Conservation (phyloP, 2,113 vertebrate genomes). For the Centropus bengalensis region DNA sequence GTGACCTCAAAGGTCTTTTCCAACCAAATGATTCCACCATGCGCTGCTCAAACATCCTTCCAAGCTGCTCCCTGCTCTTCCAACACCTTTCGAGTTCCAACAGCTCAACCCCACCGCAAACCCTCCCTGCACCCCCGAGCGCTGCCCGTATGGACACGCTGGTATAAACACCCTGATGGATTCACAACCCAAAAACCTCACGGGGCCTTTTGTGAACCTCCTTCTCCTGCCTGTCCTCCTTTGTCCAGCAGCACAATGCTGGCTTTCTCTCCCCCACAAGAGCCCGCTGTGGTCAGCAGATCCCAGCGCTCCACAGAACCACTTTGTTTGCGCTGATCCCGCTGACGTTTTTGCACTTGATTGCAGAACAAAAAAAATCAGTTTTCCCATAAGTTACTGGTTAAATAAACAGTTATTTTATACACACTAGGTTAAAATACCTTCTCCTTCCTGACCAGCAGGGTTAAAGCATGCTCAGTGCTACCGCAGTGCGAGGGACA, state of each 20-base stretch:
- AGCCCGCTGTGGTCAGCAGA: conserved; percentile 23
- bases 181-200: conserved; percentile 16
- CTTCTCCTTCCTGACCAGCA: background rate
- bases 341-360: background rate
- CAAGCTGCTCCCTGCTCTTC: background rate
- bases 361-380: conserved; percentile 10
- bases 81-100: background rate
- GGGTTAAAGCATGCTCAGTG: background rate
- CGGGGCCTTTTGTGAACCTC: conserved; percentile 1
- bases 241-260: conserved; percentile 29
- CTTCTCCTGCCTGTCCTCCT: conserved; percentile 14
- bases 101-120: background rate
- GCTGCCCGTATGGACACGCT: background rate
- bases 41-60: background rate
- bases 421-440: conserved; percentile 26
- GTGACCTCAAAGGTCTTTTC: no score
- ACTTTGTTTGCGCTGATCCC: background rate
- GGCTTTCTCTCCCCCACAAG: conserved; percentile 60
- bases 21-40: no score
- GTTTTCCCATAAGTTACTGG: background rate
- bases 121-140: background rate
- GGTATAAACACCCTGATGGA: background rate
- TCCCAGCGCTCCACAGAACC: background rate
- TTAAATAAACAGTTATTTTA: conserved; percentile 54
- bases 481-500: background rate